phyloP scores from a whole-genome alignment of 2,888 invertebrate species.

The Drosophila prostipennis region DNA sequence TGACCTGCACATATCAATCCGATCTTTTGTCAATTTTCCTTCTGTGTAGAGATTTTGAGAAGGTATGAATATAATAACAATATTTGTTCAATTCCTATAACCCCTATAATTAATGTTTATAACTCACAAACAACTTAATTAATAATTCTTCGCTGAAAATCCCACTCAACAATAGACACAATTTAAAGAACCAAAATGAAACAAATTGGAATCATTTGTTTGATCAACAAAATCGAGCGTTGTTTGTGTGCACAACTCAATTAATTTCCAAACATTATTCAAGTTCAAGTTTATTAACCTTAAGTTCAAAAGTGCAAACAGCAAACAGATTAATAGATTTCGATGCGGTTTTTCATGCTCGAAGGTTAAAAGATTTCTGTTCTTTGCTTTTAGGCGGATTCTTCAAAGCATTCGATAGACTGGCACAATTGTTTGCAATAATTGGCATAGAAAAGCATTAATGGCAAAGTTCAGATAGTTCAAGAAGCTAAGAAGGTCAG shows the following conservation, averaged over 20 bases:
- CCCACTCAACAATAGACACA: conserved; percentile 11
- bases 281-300: conserved; percentile 78
- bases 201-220: conserved; percentile 46
- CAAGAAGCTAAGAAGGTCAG: conserved; percentile 2
- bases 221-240: conserved; percentile 23
- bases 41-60: no score
- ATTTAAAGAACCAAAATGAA: conserved; percentile 40
- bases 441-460: conserved; percentile 5
- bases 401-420: conserved; percentile 25
- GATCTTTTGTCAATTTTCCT: no score
- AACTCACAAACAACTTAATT: background rate
- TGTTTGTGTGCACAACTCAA: conserved; percentile 51
- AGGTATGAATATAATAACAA: no score
- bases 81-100: no score
- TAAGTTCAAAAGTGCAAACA: conserved; percentile 54
- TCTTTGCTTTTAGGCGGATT: conserved; percentile 29
- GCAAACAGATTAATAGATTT: conserved; percentile 42
- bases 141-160: conserved; percentile 11
- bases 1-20: no score
- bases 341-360: conserved; percentile 23
- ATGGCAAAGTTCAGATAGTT: conserved; percentile 26
- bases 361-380: conserved; percentile 32
- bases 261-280: conserved; percentile 59
- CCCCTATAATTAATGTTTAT: no score
- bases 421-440: conserved; percentile 30